Conservation (phyloP, 2,888 invertebrate species). For the Encarsia formosa region DNA sequence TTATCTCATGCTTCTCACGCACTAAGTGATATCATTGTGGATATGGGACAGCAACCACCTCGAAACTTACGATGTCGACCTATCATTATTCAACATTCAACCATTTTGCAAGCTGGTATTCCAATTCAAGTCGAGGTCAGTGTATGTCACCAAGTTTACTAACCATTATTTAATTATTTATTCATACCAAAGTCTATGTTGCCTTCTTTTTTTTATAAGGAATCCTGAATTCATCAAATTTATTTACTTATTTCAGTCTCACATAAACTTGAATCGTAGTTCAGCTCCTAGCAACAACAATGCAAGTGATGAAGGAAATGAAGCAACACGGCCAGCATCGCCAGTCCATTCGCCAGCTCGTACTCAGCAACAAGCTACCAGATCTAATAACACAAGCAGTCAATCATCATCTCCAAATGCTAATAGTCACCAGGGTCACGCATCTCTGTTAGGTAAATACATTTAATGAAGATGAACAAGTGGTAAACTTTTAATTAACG, state of each 20-base stretch:
- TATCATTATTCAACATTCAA: constrained; percentile 67
- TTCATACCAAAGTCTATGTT: no score
- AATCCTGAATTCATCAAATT: background rate
- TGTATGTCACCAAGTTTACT: no score
- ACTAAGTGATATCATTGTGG: constrained; percentile 78
- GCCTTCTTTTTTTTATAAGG: no score
- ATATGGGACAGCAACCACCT: constrained; percentile 65
- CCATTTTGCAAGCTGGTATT: constrained; percentile 63
- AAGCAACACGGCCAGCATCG: constrained; percentile 32
- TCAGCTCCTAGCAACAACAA: constrained; percentile 37
- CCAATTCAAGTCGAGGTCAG: constrained; percentile 62
- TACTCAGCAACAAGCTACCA: constrained; percentile 14
- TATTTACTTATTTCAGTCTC: constrained; percentile 32
- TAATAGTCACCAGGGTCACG: constrained; percentile 9
- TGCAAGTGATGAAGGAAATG: constrained; percentile 32
- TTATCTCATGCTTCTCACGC: constrained; percentile 86
- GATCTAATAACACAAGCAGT: constrained; percentile 9
- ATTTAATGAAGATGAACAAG: no score
- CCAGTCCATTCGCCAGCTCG: constrained; percentile 30
- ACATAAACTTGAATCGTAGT: constrained; percentile 40
- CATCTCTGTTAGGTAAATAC: constrained; percentile 21
- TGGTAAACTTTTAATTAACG: no score
- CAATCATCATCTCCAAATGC: constrained; percentile 9
- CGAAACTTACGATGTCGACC: constrained; percentile 68
- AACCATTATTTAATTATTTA: no score